Evolutionary conservation across 1,140 invertebrate species (phyloP).

Genomic region (Saxidomus purpurata): DNA sequence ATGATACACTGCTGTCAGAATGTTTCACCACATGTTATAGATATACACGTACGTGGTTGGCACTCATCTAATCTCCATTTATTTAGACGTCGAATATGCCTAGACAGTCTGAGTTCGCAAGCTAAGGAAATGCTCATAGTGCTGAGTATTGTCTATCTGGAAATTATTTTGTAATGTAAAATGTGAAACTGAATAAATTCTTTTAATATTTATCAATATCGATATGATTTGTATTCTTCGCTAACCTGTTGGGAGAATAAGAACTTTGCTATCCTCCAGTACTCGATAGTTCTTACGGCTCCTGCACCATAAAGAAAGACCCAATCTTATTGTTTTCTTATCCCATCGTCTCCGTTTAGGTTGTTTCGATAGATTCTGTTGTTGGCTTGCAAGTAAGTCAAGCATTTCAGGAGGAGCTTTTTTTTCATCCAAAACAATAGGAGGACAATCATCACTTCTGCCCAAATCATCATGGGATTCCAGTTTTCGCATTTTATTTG

Average conservation of each 20-base stretch:
- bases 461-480: not conserved
- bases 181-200: too few species aligned
- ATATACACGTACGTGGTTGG: too few species aligned
- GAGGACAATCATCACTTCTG: not conserved
- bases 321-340: not conserved
- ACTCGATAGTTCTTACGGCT: not conserved
- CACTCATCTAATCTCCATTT: too few species aligned
- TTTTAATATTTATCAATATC: too few species aligned
- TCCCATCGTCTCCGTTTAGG: not conserved
- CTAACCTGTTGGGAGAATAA: not conserved
- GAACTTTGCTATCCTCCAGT: not conserved
- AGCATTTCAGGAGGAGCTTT: not conserved
- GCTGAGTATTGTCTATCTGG: too few species aligned
- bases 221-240: too few species aligned
- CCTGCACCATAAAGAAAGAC: conserved; percentile 15
- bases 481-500: not conserved
- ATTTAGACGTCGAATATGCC: too few species aligned
- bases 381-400: not conserved
- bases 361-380: not conserved
- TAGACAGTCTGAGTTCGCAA: too few species aligned
- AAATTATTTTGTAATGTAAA: too few species aligned
- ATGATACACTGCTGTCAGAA: too few species aligned
- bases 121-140: too few species aligned
- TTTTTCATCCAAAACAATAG: not conserved
- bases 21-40: too few species aligned